A percentile compares a stretch with the other conserved stretches of the same genome.
phyloP scores from a whole-genome alignment of 1,140 invertebrate genomes.

The Trichoplusia ni region DNA sequence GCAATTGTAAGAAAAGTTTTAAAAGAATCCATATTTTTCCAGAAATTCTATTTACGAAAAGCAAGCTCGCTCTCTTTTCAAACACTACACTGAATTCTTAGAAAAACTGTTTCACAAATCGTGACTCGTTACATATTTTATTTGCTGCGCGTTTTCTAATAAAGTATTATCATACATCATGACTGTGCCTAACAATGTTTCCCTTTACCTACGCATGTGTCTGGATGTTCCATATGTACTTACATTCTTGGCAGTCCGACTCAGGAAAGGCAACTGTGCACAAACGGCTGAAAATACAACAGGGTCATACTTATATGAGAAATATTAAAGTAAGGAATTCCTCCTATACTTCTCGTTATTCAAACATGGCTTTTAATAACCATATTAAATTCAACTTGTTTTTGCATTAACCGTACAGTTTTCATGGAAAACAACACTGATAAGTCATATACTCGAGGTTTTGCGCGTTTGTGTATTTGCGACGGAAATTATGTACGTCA shows the following conservation, averaged over 20 bases:
- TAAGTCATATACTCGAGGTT: not conserved
- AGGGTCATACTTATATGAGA: not conserved
- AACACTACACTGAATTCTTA: not conserved
- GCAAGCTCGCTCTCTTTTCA: not conserved
- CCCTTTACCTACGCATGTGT: not conserved
- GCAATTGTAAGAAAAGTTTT: too few relatives aligned
- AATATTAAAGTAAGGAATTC: not conserved
- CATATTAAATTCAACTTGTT: slow-evolving; percentile 4
- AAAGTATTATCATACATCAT: not conserved
- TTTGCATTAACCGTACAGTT: slow-evolving; percentile 3
- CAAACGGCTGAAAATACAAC: not conserved
- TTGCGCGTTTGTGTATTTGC: not conserved
- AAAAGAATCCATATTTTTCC: too few relatives aligned
- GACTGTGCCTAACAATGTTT: not conserved
- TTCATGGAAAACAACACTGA: slow-evolving; percentile 13
- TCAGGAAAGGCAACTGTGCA: not conserved
- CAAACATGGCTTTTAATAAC: slow-evolving; percentile 8
- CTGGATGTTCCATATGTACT: not conserved
- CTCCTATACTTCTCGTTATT: not conserved
- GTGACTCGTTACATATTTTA: not conserved
- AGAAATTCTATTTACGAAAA: not conserved
- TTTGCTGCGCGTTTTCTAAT: not conserved
- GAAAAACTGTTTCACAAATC: not conserved
- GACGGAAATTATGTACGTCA: too few relatives aligned
- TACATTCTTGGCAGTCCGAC: not conserved